These are phyloP conservation scores for Berghia stephanieae DNA, from an alignment of 1,140 invertebrate genomes.

Conservation along the genomic window DNA sequence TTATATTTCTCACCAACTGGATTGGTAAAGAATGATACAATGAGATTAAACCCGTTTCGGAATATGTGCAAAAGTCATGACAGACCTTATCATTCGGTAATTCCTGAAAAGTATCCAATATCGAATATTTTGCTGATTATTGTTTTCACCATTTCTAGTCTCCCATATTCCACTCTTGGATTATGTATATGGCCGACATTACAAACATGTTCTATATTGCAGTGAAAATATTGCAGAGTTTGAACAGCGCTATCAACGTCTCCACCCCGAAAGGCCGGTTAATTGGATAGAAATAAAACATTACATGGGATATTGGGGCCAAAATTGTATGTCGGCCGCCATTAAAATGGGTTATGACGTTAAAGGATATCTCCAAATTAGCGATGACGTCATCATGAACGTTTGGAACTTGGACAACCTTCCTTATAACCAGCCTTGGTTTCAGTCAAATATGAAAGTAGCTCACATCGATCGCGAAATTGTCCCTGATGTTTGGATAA, in stretches of 20 bases:
- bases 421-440: neutral
- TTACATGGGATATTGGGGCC: neutral
- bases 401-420: constrained; percentile 10
- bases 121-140: neutral
- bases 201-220: neutral
- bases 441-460: constrained; percentile 10
- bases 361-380: constrained; percentile 6
- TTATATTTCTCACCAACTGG: no score
- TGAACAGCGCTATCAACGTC: neutral
- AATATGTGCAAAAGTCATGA: neutral
- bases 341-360: neutral
- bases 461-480: constrained; percentile 6
- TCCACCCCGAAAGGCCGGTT: neutral
- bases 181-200: neutral
- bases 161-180: neutral
- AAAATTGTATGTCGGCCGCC: neutral
- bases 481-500: constrained; percentile 12
- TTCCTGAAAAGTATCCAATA: neutral
- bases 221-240: neutral
- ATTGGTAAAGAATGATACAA: neutral
- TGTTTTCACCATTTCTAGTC: neutral
- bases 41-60: neutral
- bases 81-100: neutral
- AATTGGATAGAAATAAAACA: neutral
- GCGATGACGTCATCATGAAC: constrained; percentile 20